Evolutionary conservation across 1,140 invertebrate genomes (phyloP), one percentile per base, ranked within the genome.

Genomic region (Neodiprion lecontei): DNA sequence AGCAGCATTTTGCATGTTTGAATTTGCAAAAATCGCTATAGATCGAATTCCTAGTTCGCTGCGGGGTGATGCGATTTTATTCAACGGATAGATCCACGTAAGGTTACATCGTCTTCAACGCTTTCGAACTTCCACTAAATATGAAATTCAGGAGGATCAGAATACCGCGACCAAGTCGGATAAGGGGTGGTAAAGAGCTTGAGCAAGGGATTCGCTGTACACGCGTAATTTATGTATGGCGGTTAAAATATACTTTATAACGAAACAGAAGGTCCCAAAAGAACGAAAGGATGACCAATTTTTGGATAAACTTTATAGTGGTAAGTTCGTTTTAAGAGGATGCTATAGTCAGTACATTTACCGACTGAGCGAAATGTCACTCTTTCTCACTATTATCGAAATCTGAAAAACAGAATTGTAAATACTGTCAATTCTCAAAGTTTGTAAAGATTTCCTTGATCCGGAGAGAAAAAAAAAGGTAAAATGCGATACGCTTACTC

Each of bases 81-180:
- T 61, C 53, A 61, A 61, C 53, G 14, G 53, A 61, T 5, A 40
- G 53, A 61, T 61, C 53, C 9, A 61, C 53, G 9, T 61, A 61
- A 12, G 53, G n/a, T 9, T 61, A 61, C 53, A 61, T 9, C 3
- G 7, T 14, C 4, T 61, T 17, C 53, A 61, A 61, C 53, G 53
- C 53, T 61, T 61, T 17, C 53, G 53, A 61, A 61, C 4, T 61
- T 61, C 53, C 53, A 61, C 53, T 61, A 61, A 61, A 61, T 61
- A 61, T 61, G 53, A 17, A 61, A 61, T 61, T 61, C 53, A 61
- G 53, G n/a, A 61, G 53, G 53, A 61, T 17, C 11, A 17, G 53
- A 61, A 11, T 14, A 61, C 28, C 28, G 28, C 28, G 28, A 40
- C 28, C 1, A 5, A 40, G 17, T 21, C 17, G 28, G 28, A 2